These are phyloP conservation scores for Gobiocypris rarus DNA, from an alignment of 2,113 vertebrate species.

Conservation along the genomic window DNA sequence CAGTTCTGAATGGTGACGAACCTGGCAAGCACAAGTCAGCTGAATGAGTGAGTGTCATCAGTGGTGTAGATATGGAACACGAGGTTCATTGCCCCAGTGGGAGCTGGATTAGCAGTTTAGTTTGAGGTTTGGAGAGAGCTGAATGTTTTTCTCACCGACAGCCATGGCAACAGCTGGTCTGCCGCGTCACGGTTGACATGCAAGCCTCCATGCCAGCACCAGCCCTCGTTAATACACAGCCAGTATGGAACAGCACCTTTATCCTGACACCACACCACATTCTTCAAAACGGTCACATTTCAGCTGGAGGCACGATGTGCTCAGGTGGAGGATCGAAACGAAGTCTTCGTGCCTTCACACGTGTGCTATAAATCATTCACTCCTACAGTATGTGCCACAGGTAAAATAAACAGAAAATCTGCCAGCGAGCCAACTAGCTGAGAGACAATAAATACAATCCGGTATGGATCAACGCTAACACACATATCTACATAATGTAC, in stretches of 20 bases:
- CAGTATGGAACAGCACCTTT: slow-evolving; percentile 20
- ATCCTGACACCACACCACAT: slow-evolving; percentile 29
- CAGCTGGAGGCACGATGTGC: slow-evolving; percentile 33
- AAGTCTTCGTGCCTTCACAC: slow-evolving; percentile 47
- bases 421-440: neutral
- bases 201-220: slow-evolving; percentile 7
- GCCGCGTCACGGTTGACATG: neutral
- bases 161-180: slow-evolving; percentile 19
- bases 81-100: neutral
- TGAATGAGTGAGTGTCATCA: neutral
- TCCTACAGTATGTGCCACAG: neutral
- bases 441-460: neutral
- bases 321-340: slow-evolving; percentile 38
- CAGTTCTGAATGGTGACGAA: neutral
- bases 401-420: slow-evolving; percentile 46
- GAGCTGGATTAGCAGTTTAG: slow-evolving; percentile 30
- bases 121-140: slow-evolving; percentile 30
- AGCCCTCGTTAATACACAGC: slow-evolving; percentile 9
- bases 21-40: neutral
- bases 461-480: neutral
- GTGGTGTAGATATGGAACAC: neutral
- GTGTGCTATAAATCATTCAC: slow-evolving; percentile 39
- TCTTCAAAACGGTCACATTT: slow-evolving; percentile 21
- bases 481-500: neutral
- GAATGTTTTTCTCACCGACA: neutral